These are phyloP conservation scores for Enteromius anoplus DNA, from an alignment of 2,797 vertebrate genomes.

Conservation along the genomic window DNA sequence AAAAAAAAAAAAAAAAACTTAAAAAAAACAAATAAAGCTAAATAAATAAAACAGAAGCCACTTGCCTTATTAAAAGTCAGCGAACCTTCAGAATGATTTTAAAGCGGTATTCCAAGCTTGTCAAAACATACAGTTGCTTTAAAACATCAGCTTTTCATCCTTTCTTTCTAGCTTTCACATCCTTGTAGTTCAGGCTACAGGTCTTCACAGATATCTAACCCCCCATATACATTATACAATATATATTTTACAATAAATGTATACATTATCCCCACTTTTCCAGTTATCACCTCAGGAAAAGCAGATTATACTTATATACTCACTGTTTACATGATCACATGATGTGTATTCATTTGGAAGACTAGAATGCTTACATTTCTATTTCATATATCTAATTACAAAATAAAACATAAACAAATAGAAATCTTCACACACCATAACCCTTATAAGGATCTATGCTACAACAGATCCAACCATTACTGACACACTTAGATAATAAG, in stretches of 20 bases:
- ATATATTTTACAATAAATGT: constrained; percentile 23
- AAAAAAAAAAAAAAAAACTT: too few species aligned
- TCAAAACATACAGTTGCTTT: neutral
- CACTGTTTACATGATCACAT: constrained; percentile 52
- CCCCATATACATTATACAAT: constrained; percentile 32
- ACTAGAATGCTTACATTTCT: constrained; percentile 51
- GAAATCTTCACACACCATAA: constrained; percentile 30
- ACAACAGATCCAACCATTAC: constrained; percentile 53
- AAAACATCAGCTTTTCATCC: neutral
- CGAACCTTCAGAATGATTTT: neutral
- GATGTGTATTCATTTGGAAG: constrained; percentile 52
- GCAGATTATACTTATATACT: constrained; percentile 28
- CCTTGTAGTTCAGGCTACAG: neutral
- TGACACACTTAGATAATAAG: constrained; percentile 48
- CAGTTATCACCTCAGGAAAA: constrained; percentile 20
- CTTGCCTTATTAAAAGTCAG: neutral
- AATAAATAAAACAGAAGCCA: neutral
- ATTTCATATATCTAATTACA: constrained; percentile 48
- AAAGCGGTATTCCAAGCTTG: neutral
- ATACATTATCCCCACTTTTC: constrained; percentile 14
- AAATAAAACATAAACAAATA: constrained; percentile 24
- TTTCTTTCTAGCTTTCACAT: neutral
- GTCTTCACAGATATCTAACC: neutral
- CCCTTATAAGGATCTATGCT: constrained; percentile 52
- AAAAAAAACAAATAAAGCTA: too few species aligned